phyloP scores from a whole-genome alignment of 2,113 vertebrate genomes.

The Psilopsiagon aurifrons region DNA sequence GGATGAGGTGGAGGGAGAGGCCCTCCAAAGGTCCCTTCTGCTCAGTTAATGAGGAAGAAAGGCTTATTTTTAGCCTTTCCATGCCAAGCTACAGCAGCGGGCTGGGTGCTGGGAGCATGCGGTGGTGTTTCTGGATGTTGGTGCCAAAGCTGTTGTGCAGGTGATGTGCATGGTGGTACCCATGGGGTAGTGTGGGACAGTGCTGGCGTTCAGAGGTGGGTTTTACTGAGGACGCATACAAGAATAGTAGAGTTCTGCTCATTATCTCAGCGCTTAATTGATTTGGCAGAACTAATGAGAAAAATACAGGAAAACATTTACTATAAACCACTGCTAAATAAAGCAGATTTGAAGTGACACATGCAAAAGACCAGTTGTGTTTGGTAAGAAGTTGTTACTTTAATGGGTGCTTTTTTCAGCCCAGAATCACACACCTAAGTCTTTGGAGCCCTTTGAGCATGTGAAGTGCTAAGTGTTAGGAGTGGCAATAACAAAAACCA shows the following conservation, averaged over 20 bases:
- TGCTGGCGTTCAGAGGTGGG: not conserved
- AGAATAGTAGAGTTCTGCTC: not conserved
- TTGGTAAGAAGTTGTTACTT: slow-evolving; percentile 42
- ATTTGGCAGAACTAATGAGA: slow-evolving; percentile 33
- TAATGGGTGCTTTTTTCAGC: slow-evolving; percentile 56
- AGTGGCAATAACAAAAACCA: slow-evolving; percentile 28
- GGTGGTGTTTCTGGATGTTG: not conserved
- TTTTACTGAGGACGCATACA: not conserved
- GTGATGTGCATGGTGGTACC: accelerated
- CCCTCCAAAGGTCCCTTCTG: not conserved
- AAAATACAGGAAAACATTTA: slow-evolving; percentile 41
- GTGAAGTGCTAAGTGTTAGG: slow-evolving; percentile 38
- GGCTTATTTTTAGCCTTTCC: not conserved
- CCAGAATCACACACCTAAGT: not conserved
- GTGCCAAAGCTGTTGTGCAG: not conserved
- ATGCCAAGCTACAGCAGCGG: accelerated
- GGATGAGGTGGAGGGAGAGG: not conserved
- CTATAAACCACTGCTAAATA: slow-evolving; percentile 26
- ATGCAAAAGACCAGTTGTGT: slow-evolving; percentile 5
- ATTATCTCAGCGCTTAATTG: not conserved
- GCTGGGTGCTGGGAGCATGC: accelerated
- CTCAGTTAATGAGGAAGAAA: not conserved
- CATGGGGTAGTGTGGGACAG: not conserved
- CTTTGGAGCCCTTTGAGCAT: not conserved
- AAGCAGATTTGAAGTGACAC: slow-evolving; percentile 50